Evolutionary conservation across 2,888 invertebrate genomes (phyloP).

Genomic region (Xylota sylvarum): DNA sequence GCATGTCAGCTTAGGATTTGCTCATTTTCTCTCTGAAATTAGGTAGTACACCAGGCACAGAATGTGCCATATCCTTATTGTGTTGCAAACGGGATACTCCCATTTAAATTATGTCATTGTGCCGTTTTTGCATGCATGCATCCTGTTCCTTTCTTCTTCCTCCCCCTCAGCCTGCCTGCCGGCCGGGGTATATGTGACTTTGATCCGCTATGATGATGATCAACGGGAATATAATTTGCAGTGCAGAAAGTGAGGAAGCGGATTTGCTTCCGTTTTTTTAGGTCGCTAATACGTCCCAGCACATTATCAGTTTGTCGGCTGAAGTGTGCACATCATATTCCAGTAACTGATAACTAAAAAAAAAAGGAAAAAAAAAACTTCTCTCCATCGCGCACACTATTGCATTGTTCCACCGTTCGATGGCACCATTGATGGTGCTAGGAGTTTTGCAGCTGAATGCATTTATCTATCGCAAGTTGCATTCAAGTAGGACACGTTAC

Average conservation of each 20-base stretch:
- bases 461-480: conserved; percentile 57
- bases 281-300: conserved; percentile 72
- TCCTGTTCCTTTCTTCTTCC: conserved; percentile 16
- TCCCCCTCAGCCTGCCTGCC: conserved; percentile 22
- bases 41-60: conserved; percentile 64
- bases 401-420: conserved; percentile 43
- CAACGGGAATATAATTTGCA: conserved; percentile 72
- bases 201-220: conserved; percentile 74
- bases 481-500: conserved; percentile 68
- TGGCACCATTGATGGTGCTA: conserved; percentile 55
- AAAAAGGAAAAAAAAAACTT: conserved; percentile 17
- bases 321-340: conserved; percentile 59
- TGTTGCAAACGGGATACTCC: conserved; percentile 69
- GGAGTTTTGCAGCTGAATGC: conserved; percentile 52
- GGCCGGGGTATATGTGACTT: conserved; percentile 66
- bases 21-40: conserved; percentile 69
- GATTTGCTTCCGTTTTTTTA: conserved; percentile 65
- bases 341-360: conserved; percentile 45
- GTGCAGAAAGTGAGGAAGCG: conserved; percentile 58
- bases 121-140: conserved; percentile 66
- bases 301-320: conserved; percentile 62
- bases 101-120: conserved; percentile 74
- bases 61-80: conserved; percentile 73
- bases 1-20: conserved; percentile 69
- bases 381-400: conserved; percentile 24